These are phyloP conservation scores for Auanema freiburgensis DNA, from an alignment of 2,888 invertebrate genomes.

Conservation along the genomic window DNA sequence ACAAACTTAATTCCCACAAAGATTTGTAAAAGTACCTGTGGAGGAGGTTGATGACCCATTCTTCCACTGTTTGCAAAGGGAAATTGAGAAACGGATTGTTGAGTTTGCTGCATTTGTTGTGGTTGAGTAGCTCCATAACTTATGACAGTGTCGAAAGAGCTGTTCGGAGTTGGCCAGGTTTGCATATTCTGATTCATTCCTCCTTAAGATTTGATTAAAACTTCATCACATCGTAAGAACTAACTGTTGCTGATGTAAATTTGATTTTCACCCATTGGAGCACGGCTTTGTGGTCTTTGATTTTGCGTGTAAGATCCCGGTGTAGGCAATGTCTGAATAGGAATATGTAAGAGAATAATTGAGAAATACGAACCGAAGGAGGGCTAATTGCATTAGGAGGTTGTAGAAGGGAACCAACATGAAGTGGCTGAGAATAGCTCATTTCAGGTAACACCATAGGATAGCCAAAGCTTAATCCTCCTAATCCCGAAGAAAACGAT, in stretches of 20 bases:
- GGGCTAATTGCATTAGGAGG: slow-evolving; percentile 21
- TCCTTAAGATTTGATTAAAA: not conserved
- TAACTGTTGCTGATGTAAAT: too few relatives aligned
- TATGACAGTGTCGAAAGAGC: slow-evolving; percentile 3
- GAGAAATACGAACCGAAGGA: slow-evolving; percentile 1
- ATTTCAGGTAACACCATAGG: slow-evolving; percentile 12
- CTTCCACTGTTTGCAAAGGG: slow-evolving; percentile 13
- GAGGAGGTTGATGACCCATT: slow-evolving; percentile 7
- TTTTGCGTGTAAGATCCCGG: not conserved
- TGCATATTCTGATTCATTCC: slow-evolving; percentile 11
- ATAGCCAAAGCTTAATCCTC: slow-evolving; percentile 16
- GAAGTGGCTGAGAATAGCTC: slow-evolving; percentile 3
- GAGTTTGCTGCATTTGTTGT: not conserved
- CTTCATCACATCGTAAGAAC: too few relatives aligned
- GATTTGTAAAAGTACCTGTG: not conserved
- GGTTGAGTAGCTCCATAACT: slow-evolving; percentile 15
- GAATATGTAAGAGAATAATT: not conserved
- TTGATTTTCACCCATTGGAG: too few relatives aligned
- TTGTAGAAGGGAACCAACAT: slow-evolving; percentile 5
- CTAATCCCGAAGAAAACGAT: slow-evolving; percentile 16
- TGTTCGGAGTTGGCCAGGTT: slow-evolving; percentile 8
- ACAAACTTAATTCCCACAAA: too few relatives aligned
- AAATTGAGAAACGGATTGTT: slow-evolving; percentile 16
- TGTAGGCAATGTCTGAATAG: not conserved
- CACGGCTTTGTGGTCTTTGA: too few relatives aligned